Evolutionary conservation across 2,888 invertebrate species (phyloP).

Genomic region (Tiphia femorata): DNA sequence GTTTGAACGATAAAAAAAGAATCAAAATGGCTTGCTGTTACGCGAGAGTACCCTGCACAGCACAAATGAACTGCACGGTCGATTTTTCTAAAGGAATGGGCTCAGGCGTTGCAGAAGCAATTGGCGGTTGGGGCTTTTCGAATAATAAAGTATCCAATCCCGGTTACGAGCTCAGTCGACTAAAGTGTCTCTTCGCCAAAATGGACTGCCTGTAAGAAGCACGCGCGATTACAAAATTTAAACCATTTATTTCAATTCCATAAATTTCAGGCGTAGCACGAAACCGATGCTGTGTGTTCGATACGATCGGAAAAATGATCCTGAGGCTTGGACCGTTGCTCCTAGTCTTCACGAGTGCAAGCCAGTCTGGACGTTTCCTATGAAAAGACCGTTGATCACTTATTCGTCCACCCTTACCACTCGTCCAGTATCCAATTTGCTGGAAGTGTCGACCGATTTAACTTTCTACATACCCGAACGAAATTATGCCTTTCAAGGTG

Average conservation of each 20-base stretch:
- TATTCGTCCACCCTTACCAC: conserved; percentile 47
- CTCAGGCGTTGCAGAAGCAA: conserved; percentile 56
- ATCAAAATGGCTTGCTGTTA: no score
- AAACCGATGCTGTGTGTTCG: conserved; percentile 45
- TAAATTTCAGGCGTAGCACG: conserved; percentile 22
- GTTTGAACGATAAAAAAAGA: no score
- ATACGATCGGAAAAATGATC: conserved; percentile 53
- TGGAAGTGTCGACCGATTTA: conserved; percentile 42
- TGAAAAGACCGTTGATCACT: conserved; percentile 56
- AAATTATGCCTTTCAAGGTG: conserved; percentile 52
- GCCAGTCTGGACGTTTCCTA: conserved; percentile 55
- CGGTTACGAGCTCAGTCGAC: conserved; percentile 56
- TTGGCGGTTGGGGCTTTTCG: conserved; percentile 64
- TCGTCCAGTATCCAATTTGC: conserved; percentile 42
- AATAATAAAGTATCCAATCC: conserved; percentile 43
- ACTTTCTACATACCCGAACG: conserved; percentile 49
- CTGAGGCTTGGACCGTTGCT: conserved; percentile 52
- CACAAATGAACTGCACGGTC: conserved; percentile 41
- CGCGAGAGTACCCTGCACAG: no score
- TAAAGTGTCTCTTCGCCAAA: conserved; percentile 55
- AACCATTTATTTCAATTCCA: no score
- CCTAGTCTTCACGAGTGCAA: conserved; percentile 57
- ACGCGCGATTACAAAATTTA: no score
- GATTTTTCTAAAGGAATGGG: conserved; percentile 54
- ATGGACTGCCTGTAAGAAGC: conserved; percentile 56